Percentiles rank a stretch among this genome's conserved stretches.
Evolutionary conservation across 2,888 invertebrate species (phyloP).

Genomic region (Serrognathus titanus): DNA sequence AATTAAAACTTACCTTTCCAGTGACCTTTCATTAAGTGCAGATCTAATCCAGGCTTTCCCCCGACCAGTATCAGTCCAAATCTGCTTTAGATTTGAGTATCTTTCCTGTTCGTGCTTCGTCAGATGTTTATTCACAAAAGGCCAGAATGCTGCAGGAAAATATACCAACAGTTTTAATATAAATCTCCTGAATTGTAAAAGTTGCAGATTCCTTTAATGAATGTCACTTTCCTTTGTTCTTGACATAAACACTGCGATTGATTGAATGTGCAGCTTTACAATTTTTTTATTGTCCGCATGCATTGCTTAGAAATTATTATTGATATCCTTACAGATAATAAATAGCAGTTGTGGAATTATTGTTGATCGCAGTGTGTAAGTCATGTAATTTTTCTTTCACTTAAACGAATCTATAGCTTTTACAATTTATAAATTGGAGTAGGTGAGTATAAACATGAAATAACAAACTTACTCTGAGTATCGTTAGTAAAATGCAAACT

Average conservation of each 20-base stretch:
- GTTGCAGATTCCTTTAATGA: too few relatives aligned
- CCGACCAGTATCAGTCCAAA: conserved; percentile 74
- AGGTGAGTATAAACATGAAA: neutral
- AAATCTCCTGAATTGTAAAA: conserved; percentile 29
- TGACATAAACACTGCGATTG: too few relatives aligned
- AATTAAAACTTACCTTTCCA: conserved; percentile 59
- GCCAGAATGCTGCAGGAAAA: conserved; percentile 63
- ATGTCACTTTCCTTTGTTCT: too few relatives aligned
- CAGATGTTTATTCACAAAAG: conserved; percentile 72
- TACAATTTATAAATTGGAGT: neutral
- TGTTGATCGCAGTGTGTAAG: too few relatives aligned
- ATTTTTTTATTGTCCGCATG: too few relatives aligned
- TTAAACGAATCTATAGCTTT: neutral
- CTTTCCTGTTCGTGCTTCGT: conserved; percentile 87
- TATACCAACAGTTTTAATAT: too few relatives aligned
- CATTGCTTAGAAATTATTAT: too few relatives aligned
- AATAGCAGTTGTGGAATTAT: too few relatives aligned
- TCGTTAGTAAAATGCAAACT: conserved; percentile 46
- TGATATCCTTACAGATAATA: too few relatives aligned
- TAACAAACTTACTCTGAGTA: conserved; percentile 37
- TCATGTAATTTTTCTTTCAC: too few relatives aligned
- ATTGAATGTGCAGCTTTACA: too few relatives aligned
- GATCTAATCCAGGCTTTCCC: conserved; percentile 88
- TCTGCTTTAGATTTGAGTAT: conserved; percentile 65
- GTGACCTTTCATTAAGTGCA: conserved; percentile 84